Evolutionary conservation across 1,140 invertebrate genomes (phyloP), one percentile per base, ranked within the genome.

Genomic region (Fopius arisanus): DNA sequence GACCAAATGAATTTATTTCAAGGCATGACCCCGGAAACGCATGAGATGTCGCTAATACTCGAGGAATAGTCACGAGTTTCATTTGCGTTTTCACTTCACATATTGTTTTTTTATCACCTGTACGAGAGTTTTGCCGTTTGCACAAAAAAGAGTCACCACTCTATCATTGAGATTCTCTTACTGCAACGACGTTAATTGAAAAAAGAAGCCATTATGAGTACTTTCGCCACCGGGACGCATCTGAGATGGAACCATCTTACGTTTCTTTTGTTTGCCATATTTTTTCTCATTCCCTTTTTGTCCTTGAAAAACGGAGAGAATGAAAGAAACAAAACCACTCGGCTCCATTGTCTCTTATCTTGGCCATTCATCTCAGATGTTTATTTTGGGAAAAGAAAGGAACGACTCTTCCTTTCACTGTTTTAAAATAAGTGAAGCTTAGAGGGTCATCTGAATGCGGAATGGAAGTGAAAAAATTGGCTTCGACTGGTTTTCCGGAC

Each of bases 21-120:
- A 83, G 84, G 74, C 81, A 78, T 85, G 87, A 87, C 81, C 85
- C 86, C 86, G 86, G 86, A 88, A 88, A 41, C 21, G 40, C 5
- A 21, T 10, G n/a, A 67, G 14, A 67, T 67, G 33, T 19, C 33
- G 31, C 7, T 67, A 19, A 6, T 67, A 67, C 62, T 65, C 26
- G 3, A 3, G 14, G 79, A 81, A 79, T 43, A 31, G 29, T 31
- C 7, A 7, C 29, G 29, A 31, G 3, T 28, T 65, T 37, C 31
- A 12, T 65, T 16, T 31, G n/a, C 19, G 28, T 29, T 12, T 43
- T 43, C 10, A 19, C 31, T 12, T 67, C 31, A 21, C 51, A 19
- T 2, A 37, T 29, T 37, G 6, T 1, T 28, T 63, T 59, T 74
- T 69, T 51, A 23, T n/a, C 33, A 37, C 73, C 59, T 67, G 59